Conservation (phyloP, 23 tunicate species). For the Styela clava region DNA sequence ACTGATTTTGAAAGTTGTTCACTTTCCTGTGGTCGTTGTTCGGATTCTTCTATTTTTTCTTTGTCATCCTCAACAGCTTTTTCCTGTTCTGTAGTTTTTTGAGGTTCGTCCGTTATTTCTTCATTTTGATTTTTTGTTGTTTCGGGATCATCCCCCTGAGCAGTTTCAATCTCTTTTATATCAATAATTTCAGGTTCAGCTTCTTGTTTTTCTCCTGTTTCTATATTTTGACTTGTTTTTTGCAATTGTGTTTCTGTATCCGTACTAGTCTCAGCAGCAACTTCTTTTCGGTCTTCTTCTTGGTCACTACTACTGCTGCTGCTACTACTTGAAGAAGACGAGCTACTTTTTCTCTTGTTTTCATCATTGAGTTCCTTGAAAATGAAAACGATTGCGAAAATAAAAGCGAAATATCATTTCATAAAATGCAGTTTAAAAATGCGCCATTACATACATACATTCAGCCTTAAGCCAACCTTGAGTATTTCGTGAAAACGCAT, state of each 20-base stretch:
- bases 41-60: not conserved
- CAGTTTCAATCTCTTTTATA: no score
- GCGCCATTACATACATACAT: no score
- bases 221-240: not conserved
- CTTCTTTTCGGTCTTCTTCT: not conserved
- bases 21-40: no score
- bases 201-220: not conserved
- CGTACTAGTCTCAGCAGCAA: not conserved
- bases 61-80: not conserved
- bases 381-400: no score
- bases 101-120: not conserved
- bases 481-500: no score
- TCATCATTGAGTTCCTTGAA: not conserved
- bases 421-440: no score
- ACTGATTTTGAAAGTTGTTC: no score
- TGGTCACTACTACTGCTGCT: not conserved
- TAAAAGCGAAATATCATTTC: no score
- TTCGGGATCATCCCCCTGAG: not conserved
- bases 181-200: not conserved
- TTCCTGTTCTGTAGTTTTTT: not conserved
- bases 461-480: no score
- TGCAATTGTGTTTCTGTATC: not conserved
- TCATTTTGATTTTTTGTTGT: not conserved
- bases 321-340: not conserved
- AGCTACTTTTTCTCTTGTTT: not conserved